phyloP scores from a whole-genome alignment of 1,140 invertebrate species.

The Nasonia vitripennis region DNA sequence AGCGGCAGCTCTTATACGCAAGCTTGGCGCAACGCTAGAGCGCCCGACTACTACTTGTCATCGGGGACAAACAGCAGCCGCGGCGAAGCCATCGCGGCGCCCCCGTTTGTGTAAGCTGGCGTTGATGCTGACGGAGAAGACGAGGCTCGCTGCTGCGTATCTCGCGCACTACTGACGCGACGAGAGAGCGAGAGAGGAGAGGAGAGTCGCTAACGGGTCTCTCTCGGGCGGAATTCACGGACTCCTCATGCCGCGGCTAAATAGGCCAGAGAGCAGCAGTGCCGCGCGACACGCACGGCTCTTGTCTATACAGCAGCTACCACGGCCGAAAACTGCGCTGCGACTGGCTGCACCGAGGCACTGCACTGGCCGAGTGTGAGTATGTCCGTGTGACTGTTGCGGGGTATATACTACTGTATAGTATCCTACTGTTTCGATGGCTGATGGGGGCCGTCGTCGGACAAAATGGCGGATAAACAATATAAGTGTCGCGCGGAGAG shows the following conservation, averaged over 20 bases:
- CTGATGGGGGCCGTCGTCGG: slow-evolving; percentile 64
- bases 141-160: background rate
- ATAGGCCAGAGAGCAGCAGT: slow-evolving; percentile 10
- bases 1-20: background rate
- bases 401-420: background rate
- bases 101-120: background rate
- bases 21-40: background rate
- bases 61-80: slow-evolving; percentile 24
- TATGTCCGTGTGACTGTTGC: background rate
- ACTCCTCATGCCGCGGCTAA: background rate
- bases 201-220: background rate
- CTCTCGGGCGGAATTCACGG: background rate
- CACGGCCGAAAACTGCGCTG: slow-evolving; percentile 17
- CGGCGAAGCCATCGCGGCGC: slow-evolving; percentile 21
- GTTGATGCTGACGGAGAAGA: background rate
- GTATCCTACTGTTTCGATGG: too few species aligned
- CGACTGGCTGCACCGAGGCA: background rate
- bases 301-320: background rate
- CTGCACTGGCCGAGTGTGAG: background rate
- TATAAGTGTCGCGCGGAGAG: slow-evolving; percentile 38
- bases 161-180: background rate
- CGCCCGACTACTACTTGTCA: slow-evolving; percentile 30
- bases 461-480: slow-evolving; percentile 75
- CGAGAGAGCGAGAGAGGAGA: background rate
- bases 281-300: background rate